Base-by-base conservation (phyloP, 2,888 invertebrate genomes). In the Drymonia ruficornis region DNA sequence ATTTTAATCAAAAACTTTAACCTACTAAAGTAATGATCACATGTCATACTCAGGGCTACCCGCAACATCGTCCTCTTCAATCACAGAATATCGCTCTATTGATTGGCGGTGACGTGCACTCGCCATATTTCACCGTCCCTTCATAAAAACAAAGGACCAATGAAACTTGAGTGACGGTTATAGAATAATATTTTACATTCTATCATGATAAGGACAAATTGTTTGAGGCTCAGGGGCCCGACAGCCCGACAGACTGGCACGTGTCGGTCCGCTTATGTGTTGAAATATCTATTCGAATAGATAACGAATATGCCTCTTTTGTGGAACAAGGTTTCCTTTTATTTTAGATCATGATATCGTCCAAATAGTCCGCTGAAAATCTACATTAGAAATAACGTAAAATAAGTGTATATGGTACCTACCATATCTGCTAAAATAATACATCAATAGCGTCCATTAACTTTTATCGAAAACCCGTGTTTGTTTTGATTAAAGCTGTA, bases 401-500 rank as follows among this genome's bases (percentile, higher is more conserved):
- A n/a, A n/a, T n/a, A n/a, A n/a, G n/a, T n/a, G n/a, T n/a, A n/a
- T n/a, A n/a, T n/a, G n/a, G n/a, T n/a, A n/a, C n/a, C n/a, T n/a
- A n/a, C n/a, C n/a, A n/a, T n/a, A n/a, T n/a, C n/a, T n/a, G n/a
- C n/a, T n/a, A n/a, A n/a, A n/a, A n/a, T n/a, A n/a, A n/a, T n/a
- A n/a, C n/a, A n/a, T n/a, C n/a, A n/a, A n/a, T n/a, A n/a, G 13
- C 45, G 1, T 45, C 28, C 45, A 45, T 45, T 45, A 45, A 13
- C 13, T 13, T 45, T 23, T 5, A 16, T 40, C 40, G 3, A 1
- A 46, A 46, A 29, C 29, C 13, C 15, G 15, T 29, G n/a, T 46
- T 45, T 46, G 46, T 46, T 46, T 46, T 46, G 46, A 46, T 29
- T 46, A 46, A 46, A 12, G 29, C 1, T 3, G 15, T 29, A 29